phyloP scores from a whole-genome alignment of 2,888 invertebrate genomes.

The Pyrochroa serraticornis region DNA sequence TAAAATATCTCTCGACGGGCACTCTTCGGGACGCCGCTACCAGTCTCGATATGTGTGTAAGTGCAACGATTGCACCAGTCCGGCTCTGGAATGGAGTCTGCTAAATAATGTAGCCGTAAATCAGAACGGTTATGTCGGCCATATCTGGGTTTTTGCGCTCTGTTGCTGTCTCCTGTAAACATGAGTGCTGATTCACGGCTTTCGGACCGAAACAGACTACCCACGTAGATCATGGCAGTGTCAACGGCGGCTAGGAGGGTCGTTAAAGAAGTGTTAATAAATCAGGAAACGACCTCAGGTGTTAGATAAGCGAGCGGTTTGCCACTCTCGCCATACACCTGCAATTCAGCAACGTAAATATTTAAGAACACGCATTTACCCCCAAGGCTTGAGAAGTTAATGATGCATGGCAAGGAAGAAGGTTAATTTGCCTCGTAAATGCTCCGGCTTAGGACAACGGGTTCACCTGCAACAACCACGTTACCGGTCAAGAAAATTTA shows the following conservation, averaged over 20 bases:
- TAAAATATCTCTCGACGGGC: not conserved
- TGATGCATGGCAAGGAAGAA: slow-evolving; percentile 20
- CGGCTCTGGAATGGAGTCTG: slow-evolving; percentile 20
- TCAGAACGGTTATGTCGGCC: slow-evolving; percentile 37
- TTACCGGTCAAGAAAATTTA: too few species aligned
- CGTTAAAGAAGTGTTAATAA: slow-evolving; percentile 47
- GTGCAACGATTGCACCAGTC: slow-evolving; percentile 25
- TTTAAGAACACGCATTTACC: slow-evolving; percentile 34
- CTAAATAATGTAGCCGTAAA: slow-evolving; percentile 44
- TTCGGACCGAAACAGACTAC: slow-evolving; percentile 36
- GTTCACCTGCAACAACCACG: too few species aligned
- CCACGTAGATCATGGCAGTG: slow-evolving; percentile 39
- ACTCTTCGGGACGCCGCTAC: not conserved
- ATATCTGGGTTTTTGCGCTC: slow-evolving; percentile 35
- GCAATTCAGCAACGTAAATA: slow-evolving; percentile 41
- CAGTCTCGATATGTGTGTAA: slow-evolving; percentile 18
- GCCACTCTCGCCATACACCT: slow-evolving; percentile 38
- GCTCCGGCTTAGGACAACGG: too few species aligned
- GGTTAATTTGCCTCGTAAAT: slow-evolving; percentile 17
- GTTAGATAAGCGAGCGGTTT: slow-evolving; percentile 38
- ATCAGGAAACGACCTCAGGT: slow-evolving; percentile 50
- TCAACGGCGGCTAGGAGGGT: slow-evolving; percentile 35
- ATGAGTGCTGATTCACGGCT: slow-evolving; percentile 45
- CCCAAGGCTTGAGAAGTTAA: slow-evolving; percentile 20
- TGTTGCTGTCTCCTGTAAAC: slow-evolving; percentile 39